Evolutionary conservation across 2,113 vertebrate genomes (phyloP), one percentile per base, ranked within the genome.

Genomic region (Isurus oxyrinchus): DNA sequence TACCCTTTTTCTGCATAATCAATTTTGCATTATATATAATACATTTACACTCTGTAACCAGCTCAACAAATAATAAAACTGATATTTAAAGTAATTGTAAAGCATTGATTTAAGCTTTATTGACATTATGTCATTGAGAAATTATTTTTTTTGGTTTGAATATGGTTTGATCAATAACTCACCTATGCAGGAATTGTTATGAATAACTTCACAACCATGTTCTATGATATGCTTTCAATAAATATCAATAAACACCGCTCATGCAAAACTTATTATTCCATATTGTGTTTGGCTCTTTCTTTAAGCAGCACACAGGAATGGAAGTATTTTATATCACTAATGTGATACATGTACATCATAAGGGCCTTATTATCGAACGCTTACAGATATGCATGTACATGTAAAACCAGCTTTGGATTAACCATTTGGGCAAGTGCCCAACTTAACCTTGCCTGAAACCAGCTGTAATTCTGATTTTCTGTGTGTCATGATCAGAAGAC

Each of bases 221-320:
- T 95, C 66, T 49, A 72, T 69, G 40, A 72, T 95, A 53, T 67
- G 44, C 94, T 95, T 69, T 95, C 72, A 55, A 95, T 95, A 95
- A 95, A 49, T 49, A 49, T 67, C 94, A 95, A 72, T 95, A 95
- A 95, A 95, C 44, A 27, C 8, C 21, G 23, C 23, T 95, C 44
- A 69, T 69, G 94, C 44, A 95, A 72, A 95, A 27, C 66, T 72
- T 31, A 67, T 72, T 72, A 69, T 69, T 49, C 66, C 44, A 10
- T 21, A 69, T 5, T 44, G 40, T 31, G 44, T 53, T 31, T 72
- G 66, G 11, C 19, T 95, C 63, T 95, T 69, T 55, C 44, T 95
- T 95, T 95, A 53, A 69, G 6, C 40, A 6, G 90, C 57, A 3
- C 31, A 2, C 21, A 31, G 27, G 13, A n/a, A 91, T 35, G 55